phyloP scores from a whole-genome alignment of 2,797 vertebrate genomes.

The Falco cherrug region DNA sequence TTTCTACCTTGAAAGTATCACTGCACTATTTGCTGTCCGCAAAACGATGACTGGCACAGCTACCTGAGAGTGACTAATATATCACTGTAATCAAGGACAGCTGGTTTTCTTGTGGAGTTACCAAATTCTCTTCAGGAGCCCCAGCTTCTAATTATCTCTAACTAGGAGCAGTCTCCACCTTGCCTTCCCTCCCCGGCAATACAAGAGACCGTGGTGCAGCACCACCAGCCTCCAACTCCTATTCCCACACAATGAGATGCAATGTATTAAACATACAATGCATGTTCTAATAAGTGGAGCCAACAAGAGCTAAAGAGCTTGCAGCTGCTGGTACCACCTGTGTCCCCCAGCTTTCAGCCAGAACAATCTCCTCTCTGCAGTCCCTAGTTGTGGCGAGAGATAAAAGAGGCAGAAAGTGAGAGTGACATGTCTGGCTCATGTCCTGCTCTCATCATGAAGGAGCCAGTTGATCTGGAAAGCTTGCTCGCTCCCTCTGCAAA shows the following conservation, averaged over 20 bases:
- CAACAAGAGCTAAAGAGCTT: conserved; percentile 62
- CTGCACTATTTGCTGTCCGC: neutral
- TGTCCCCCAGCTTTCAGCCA: conserved; percentile 69
- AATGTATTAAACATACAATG: conserved; percentile 51
- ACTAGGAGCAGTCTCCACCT: conserved; percentile 60
- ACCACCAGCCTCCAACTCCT: neutral
- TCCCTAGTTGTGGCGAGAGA: conserved; percentile 63
- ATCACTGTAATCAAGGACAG: conserved; percentile 58
- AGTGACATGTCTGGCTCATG: conserved; percentile 40
- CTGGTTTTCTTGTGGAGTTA: conserved; percentile 53
- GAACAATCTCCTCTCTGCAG: conserved; percentile 64
- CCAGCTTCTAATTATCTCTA: conserved; percentile 62
- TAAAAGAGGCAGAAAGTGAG: conserved; percentile 62
- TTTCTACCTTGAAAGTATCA: conserved; percentile 36
- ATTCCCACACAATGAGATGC: conserved; percentile 15
- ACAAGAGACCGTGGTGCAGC: neutral
- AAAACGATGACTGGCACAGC: conserved; percentile 16
- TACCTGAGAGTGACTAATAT: conserved; percentile 25
- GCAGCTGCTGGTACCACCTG: conserved; percentile 73
- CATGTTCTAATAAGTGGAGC: conserved; percentile 53
- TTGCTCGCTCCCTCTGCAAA: neutral
- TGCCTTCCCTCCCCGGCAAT: neutral
- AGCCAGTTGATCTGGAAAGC: conserved; percentile 53
- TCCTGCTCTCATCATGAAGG: neutral
- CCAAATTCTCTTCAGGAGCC: conserved; percentile 57